phyloP scores from a whole-genome alignment of 1,140 invertebrate species.

The Condylostylus longicornis region DNA sequence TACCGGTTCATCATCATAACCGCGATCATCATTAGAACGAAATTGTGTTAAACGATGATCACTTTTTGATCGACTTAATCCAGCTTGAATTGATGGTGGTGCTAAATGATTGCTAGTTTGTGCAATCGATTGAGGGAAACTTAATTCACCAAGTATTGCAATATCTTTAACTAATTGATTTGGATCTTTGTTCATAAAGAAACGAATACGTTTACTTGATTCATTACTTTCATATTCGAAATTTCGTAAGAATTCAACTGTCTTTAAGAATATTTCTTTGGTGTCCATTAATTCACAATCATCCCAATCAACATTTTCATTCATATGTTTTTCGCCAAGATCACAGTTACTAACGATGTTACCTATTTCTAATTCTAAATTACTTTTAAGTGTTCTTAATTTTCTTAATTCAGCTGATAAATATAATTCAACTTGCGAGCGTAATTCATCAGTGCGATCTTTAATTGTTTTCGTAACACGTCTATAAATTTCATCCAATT shows the following conservation, averaged over 20 bases:
- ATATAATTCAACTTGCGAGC: slow-evolving; percentile 80
- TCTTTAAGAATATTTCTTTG: slow-evolving; percentile 87
- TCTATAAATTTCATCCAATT: slow-evolving; percentile 82
- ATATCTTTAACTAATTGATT: slow-evolving; percentile 76
- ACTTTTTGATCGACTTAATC: slow-evolving; percentile 82
- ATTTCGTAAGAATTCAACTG: slow-evolving; percentile 83
- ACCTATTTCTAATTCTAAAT: slow-evolving; percentile 78
- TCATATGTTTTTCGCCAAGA: slow-evolving; percentile 86
- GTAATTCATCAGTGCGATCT: slow-evolving; percentile 75
- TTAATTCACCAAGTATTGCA: slow-evolving; percentile 73
- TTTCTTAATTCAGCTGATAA: slow-evolving; percentile 66
- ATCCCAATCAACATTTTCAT: slow-evolving; percentile 72
- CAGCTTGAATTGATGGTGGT: slow-evolving; percentile 44
- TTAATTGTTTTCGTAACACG: slow-evolving; percentile 79
- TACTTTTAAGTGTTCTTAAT: slow-evolving; percentile 75
- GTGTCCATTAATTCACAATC: slow-evolving; percentile 81
- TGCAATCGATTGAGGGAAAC: slow-evolving; percentile 37
- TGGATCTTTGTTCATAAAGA: slow-evolving; percentile 74
- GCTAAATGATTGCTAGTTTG: slow-evolving; percentile 37
- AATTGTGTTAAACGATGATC: slow-evolving; percentile 82
- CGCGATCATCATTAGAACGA: slow-evolving; percentile 64
- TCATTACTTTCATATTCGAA: slow-evolving; percentile 85
- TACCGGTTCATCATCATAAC: slow-evolving; percentile 43
- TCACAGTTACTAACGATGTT: slow-evolving; percentile 93
- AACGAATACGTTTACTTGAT: slow-evolving; percentile 68